These are phyloP conservation scores for Selenia dentaria DNA, from an alignment of 2,888 invertebrate species.

Conservation along the genomic window DNA sequence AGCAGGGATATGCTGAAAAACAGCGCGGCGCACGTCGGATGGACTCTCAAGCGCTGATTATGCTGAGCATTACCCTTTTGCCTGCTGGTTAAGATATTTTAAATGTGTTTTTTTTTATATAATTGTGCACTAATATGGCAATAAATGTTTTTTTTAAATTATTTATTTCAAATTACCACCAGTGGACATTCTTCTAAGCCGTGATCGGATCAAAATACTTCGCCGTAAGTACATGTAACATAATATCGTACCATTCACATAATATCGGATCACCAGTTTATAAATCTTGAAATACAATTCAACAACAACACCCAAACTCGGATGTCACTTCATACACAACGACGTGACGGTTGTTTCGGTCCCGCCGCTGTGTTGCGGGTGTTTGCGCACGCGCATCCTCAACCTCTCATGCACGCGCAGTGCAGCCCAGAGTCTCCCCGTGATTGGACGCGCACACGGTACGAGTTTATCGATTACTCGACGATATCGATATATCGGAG, in stretches of 20 bases:
- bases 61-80: too few relatives aligned
- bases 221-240: too few relatives aligned
- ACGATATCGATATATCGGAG: constrained; percentile 32
- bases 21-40: too few relatives aligned
- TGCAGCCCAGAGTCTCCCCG: constrained; percentile 50
- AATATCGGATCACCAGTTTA: not conserved
- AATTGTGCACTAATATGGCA: too few relatives aligned
- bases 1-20: too few relatives aligned
- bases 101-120: too few relatives aligned
- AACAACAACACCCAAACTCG: constrained; percentile 25
- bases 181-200: too few relatives aligned
- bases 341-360: constrained; percentile 54
- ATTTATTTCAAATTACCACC: too few relatives aligned
- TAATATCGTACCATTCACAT: not conserved
- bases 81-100: too few relatives aligned
- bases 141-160: too few relatives aligned
- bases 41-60: too few relatives aligned
- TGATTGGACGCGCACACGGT: constrained; percentile 50
- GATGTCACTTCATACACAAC: constrained; percentile 52
- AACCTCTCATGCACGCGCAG: constrained; percentile 54
- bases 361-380: constrained; percentile 33
- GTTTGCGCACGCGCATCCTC: constrained; percentile 36
- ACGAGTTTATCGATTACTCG: constrained; percentile 24
- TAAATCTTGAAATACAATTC: constrained; percentile 8
- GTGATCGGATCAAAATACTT: too few relatives aligned